A percentile compares a stretch with the other conserved stretches of the same genome.
Evolutionary conservation across 1,140 invertebrate species (phyloP).

Genomic region (Triops longicaudatus): DNA sequence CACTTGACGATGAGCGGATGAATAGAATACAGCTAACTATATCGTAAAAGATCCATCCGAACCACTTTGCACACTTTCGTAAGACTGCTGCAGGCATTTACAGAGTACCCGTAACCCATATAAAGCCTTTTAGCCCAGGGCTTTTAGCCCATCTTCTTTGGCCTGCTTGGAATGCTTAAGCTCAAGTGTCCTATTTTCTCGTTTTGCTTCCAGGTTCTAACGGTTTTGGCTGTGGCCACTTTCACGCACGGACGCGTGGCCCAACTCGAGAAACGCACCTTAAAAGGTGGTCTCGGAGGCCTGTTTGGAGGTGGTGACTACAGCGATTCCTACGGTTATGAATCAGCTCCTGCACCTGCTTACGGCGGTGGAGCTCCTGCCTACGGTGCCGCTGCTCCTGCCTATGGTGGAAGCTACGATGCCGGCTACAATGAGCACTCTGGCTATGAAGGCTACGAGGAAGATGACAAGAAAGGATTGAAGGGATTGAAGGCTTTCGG

Average conservation of each 20-base stretch:
- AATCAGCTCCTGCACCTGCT: background rate
- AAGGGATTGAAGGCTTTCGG: background rate
- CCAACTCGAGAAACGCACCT: slow-evolving; percentile 5
- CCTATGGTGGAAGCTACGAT: background rate
- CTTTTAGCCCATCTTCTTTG: background rate
- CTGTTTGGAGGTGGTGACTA: slow-evolving; percentile 1
- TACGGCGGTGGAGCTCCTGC: background rate
- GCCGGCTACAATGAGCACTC: background rate
- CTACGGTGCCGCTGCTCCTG: background rate
- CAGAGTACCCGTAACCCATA: background rate
- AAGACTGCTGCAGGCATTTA: background rate
- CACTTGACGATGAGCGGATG: too few relatives aligned
- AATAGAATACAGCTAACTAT: too few relatives aligned
- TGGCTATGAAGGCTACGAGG: background rate
- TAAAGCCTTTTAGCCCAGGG: background rate
- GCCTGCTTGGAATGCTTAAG: background rate
- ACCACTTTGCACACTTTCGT: background rate
- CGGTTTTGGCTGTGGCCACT: slow-evolving; percentile 1
- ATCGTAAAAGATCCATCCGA: too few relatives aligned
- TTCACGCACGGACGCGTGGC: slow-evolving; percentile 2
- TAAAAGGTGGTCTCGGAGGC: slow-evolving; percentile 7
- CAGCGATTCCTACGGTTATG: background rate
- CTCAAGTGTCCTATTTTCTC: background rate
- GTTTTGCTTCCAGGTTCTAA: slow-evolving; percentile 2
- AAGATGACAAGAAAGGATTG: background rate